Conservation (phyloP, 2,113 vertebrate genomes). For the Danionella cerebrum region DNA sequence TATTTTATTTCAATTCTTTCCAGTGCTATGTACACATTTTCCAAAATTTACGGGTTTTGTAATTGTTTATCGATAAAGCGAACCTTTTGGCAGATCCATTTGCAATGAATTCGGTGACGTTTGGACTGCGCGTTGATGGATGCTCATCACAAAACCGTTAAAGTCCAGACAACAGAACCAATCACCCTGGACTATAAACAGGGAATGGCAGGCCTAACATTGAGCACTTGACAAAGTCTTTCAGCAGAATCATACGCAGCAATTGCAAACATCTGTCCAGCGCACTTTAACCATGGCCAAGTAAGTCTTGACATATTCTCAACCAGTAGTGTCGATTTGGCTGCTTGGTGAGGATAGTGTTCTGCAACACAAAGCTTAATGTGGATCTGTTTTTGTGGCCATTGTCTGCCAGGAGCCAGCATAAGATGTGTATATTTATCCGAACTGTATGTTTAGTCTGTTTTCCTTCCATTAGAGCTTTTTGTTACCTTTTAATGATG, state of each 20-base stretch:
- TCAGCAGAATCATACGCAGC: constrained; percentile 8
- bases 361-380: neutral
- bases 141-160: neutral
- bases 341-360: neutral
- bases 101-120: neutral
- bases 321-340: neutral
- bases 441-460: constrained; percentile 41
- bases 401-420: constrained; percentile 27
- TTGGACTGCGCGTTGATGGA: constrained; percentile 7
- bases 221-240: constrained; percentile 22
- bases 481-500: constrained; percentile 30
- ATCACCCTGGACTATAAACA: constrained; percentile 17
- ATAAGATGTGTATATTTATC: constrained; percentile 42
- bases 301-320: neutral
- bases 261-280: constrained; percentile 22
- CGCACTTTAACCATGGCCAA: constrained; percentile 18
- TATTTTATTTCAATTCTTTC: neutral
- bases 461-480: constrained; percentile 28
- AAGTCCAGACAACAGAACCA: constrained; percentile 3
- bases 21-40: neutral
- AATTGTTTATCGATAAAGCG: constrained; percentile 14
- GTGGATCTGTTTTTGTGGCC: neutral
- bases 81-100: neutral
- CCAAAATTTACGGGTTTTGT: constrained; percentile 2
- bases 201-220: constrained; percentile 3